A percentile compares a stretch with the other conserved stretches of the same genome.
Conservation (phyloP, 1,140 invertebrate genomes). For the Zophobas atratus region DNA sequence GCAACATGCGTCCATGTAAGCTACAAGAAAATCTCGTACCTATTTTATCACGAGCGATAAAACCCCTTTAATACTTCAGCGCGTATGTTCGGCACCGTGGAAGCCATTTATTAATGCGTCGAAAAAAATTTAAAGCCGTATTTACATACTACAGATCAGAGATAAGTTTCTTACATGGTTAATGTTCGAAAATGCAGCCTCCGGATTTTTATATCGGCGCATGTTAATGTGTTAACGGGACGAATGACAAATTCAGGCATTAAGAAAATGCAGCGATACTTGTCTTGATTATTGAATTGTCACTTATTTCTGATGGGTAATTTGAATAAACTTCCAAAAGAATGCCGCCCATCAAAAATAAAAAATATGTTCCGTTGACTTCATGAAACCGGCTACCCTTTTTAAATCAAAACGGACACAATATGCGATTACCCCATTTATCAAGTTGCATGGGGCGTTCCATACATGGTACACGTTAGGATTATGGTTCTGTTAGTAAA, state of each 20-base stretch:
- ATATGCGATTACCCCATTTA: background rate
- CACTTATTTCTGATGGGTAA: background rate
- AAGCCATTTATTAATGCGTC: conserved; percentile 1
- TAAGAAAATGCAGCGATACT: background rate
- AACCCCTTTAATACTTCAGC: background rate
- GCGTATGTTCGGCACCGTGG: background rate
- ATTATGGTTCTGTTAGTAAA: background rate
- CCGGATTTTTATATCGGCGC: conserved; percentile 1
- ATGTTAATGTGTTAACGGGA: background rate
- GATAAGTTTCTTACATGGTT: conserved; percentile 2
- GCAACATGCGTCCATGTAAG: background rate
- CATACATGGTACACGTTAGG: no score
- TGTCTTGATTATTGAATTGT: conserved; percentile 4
- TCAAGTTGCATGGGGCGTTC: background rate
- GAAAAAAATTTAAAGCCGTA: conserved; percentile 3
- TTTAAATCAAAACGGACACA: background rate
- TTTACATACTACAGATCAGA: conserved; percentile 14
- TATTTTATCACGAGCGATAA: background rate
- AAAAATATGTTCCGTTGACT: background rate
- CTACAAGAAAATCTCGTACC: background rate
- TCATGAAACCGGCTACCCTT: background rate
- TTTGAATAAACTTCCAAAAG: background rate
- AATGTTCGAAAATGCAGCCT: conserved; percentile 6
- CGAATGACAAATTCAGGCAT: background rate
- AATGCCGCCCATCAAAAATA: background rate